Evolutionary conservation across 2,888 invertebrate species (phyloP).

Genomic region (Lasioglossum lativentre): DNA sequence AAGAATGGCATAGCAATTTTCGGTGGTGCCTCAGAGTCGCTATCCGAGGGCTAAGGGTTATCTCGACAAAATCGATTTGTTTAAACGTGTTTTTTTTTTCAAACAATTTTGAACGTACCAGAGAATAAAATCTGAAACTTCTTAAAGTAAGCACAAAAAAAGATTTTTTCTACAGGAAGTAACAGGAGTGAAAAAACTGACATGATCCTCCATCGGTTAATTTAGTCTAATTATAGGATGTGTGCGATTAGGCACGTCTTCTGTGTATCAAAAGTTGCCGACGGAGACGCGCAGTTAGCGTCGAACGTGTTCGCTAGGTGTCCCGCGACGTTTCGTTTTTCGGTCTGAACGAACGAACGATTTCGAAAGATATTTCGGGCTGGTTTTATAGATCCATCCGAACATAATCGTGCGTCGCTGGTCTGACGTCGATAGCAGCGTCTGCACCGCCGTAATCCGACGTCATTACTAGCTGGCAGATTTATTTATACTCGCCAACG

Average conservation of each 20-base stretch:
- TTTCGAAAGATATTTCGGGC: constrained; percentile 42
- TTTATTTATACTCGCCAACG: constrained; percentile 63
- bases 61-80: too few species aligned
- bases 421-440: constrained; percentile 67
- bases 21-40: too few species aligned
- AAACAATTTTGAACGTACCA: too few species aligned
- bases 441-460: constrained; percentile 44
- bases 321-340: neutral
- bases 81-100: too few species aligned
- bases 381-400: constrained; percentile 27
- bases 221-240: neutral
- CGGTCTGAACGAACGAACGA: constrained; percentile 14
- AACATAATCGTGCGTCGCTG: constrained; percentile 25
- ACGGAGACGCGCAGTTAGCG: neutral
- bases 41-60: too few species aligned
- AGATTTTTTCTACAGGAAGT: neutral
- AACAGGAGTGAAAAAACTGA: too few species aligned
- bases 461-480: constrained; percentile 60
- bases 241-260: too few species aligned
- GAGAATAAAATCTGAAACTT: neutral
- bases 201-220: too few species aligned
- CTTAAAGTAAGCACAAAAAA: neutral
- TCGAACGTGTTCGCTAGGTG: neutral
- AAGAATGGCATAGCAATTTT: too few species aligned
- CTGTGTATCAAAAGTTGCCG: neutral